Base-by-base conservation (phyloP, 2,113 vertebrate species). In the Myiozetetes cayanensis region DNA sequence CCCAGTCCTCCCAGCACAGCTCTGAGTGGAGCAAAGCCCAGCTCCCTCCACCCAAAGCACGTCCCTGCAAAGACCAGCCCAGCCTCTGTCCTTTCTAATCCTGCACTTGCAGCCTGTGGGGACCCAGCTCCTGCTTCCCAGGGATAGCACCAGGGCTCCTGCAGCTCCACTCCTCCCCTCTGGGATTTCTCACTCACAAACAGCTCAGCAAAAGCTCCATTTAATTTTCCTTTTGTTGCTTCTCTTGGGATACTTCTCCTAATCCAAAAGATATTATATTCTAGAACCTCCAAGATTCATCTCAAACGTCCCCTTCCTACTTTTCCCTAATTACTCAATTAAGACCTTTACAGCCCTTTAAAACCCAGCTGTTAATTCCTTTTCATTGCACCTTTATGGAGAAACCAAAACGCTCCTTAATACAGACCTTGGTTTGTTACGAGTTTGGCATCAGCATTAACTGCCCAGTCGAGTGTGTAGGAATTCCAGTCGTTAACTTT, bases 21-120 rank as follows among this genome's bases (percentile, higher is more conserved):
- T 53, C 37, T n/a, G 13, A 41, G 39, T n/a, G 17, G 24, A 44
- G 76, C 35, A n/a, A 8, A 89, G 41, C 65, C n/a, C 62, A 22
- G 58, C 56, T 62, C 27, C 47, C 44, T 12, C 0, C 35, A 2
- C 17, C 2, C 0, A 39, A 17, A 2, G 43, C 2, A 3, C 1
- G 22, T 24, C 37, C 70, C 56, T 65, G 20, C 27, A 25, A 78
- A 52, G n/a, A 71, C 41, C 61, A 8, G 0, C 9, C 41, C 61
- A 8, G 0, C 9, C 31, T n/a, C 7, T 33, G 5, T 0, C 25
- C 15, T 35, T 13, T 4, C 13, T 39, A 50, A 67, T 25, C 12
- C 30, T 8, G 20, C 31, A 14, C 62, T 49, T 21, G 41, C 30
- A 33, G 75, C 68, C 41, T 41, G 65, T 2, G 27, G 19, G 39